phyloP scores from a whole-genome alignment of 1,140 invertebrate species.

The Macrosteles quadrilineatus region DNA sequence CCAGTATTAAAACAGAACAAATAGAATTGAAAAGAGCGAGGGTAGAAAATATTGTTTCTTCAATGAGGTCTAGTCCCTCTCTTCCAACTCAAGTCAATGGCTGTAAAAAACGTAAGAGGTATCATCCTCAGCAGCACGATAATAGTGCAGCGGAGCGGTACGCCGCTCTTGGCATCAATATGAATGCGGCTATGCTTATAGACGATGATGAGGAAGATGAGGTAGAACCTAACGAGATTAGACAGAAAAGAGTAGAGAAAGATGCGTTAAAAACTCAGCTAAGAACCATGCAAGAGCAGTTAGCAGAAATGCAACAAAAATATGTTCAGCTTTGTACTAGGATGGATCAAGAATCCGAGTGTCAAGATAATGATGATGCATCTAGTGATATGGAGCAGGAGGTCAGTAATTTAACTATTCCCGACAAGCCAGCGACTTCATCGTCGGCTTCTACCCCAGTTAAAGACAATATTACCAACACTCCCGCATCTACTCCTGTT shows the following conservation, averaged over 20 bases:
- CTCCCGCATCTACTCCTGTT: slow-evolving; percentile 52
- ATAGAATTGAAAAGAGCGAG: slow-evolving; percentile 84
- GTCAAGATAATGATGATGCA: slow-evolving; percentile 72
- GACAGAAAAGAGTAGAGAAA: slow-evolving; percentile 81
- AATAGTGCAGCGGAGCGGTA: slow-evolving; percentile 68
- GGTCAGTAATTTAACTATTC: slow-evolving; percentile 52
- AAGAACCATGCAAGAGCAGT: slow-evolving; percentile 82
- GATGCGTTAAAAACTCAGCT: slow-evolving; percentile 82
- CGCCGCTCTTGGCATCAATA: slow-evolving; percentile 51
- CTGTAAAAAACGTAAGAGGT: slow-evolving; percentile 95
- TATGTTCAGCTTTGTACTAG: slow-evolving; percentile 83
- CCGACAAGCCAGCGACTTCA: slow-evolving; percentile 53
- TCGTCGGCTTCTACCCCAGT: slow-evolving; percentile 61
- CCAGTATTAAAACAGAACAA: slow-evolving; percentile 53
- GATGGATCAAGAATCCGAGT: slow-evolving; percentile 73
- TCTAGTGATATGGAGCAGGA: slow-evolving; percentile 66
- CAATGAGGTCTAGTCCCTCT: slow-evolving; percentile 83
- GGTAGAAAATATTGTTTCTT: slow-evolving; percentile 92
- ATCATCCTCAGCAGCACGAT: slow-evolving; percentile 93
- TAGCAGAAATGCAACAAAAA: slow-evolving; percentile 88
- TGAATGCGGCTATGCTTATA: slow-evolving; percentile 51
- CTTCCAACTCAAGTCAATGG: slow-evolving; percentile 76
- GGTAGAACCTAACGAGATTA: slow-evolving; percentile 65
- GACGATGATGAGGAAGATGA: slow-evolving; percentile 73
- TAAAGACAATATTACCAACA: slow-evolving; percentile 54